Percentiles rank a stretch among this genome's conserved stretches.
These are phyloP conservation scores for Scrobipalpa costella DNA, from an alignment of 2,888 invertebrate species.

Conservation along the genomic window DNA sequence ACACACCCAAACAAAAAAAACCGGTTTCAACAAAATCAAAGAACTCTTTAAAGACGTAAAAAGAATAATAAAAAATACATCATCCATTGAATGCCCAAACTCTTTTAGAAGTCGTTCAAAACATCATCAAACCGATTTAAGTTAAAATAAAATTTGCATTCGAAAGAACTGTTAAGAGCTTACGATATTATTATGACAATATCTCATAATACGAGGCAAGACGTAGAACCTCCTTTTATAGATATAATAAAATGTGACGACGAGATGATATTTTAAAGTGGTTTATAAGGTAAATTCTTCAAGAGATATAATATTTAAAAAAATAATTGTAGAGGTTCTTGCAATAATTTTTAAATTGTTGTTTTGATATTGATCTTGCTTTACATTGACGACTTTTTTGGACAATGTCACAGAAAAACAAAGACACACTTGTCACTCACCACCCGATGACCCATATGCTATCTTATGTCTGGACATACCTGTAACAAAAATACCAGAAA, in stretches of 20 bases:
- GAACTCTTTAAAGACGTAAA: background rate
- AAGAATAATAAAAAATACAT: background rate
- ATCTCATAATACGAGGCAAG: background rate
- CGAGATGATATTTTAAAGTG: too few species aligned
- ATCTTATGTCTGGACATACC: background rate
- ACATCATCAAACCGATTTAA: constrained; percentile 9
- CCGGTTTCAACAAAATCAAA: too few species aligned
- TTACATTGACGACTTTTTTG: too few species aligned
- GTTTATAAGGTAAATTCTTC: too few species aligned
- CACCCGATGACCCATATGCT: background rate
- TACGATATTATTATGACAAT: constrained; percentile 12
- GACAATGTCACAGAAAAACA: too few species aligned
- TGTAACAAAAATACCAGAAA: constrained; percentile 15
- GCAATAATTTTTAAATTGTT: too few species aligned
- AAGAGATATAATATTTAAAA: too few species aligned
- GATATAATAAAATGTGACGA: too few species aligned
- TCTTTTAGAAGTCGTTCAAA: constrained; percentile 1
- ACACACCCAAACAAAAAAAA: too few species aligned
- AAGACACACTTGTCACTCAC: background rate
- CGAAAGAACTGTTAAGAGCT: constrained; percentile 20
- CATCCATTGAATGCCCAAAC: background rate
- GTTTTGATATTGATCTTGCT: too few species aligned
- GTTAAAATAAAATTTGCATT: constrained; percentile 19
- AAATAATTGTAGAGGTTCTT: too few species aligned
- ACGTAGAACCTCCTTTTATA: background rate